Evolutionary conservation across 2,888 invertebrate species (phyloP), one percentile per base, ranked within the genome.

Genomic region (Isoperla grammatica): DNA sequence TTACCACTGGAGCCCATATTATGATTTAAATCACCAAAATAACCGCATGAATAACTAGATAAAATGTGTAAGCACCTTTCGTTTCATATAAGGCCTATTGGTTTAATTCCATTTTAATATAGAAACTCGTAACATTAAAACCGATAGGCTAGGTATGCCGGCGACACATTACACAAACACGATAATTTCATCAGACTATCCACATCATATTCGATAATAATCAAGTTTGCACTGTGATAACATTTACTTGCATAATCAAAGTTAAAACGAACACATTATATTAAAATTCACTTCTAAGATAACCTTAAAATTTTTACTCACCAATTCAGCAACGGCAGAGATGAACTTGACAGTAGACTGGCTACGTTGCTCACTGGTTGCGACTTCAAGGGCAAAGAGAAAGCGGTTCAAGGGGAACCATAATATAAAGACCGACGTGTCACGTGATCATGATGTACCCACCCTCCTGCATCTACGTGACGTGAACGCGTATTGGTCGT

Each of bases 361-460:
- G 13, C 29, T 29, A 29, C 29, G 29, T 29, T 11, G 45, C 22
- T 49, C 49, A 53, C 15, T 17, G 37, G 3, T 1, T 53, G 17
- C 19, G 9, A 20, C 54, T 45, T 59, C 54, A 59, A 59, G 59
- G 59, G 59, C 59, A 54, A 59, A 59, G 43, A 54, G 59, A 29
- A 12, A n/a, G 29, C n/a, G 11, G 9, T 40, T 8, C 15, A 22
- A 43, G 56, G 29, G 43, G 43, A 46, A 9, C 35, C 23, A 56
- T 56, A 29, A 56, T 43, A 29, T 46, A 56, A 43, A 43, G 45
- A 19, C 29, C 13, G 9, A 5, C 5, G 12, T 2, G 35, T 49
- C 57, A 39, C 35, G 50, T 53, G 35, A 42, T 19, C 35, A 15
- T n/a, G n/a, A n/a, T 54, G 13, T 13, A 3, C 15, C 22, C 39